Conservation (phyloP, 2,113 vertebrate species). For the zebrafish (Danio rerio) region GRCz12tu NC_133196.1:23668501-23669000, state of each 20-base stretch:
- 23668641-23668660: too few relatives aligned
- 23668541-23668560: too few relatives aligned
- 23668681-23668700: neutral
- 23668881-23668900: constrained; percentile 92
- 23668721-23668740: constrained; percentile 82
- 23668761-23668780: constrained; percentile 91
- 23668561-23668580: too few relatives aligned
- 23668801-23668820: constrained; percentile 97
- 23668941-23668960: neutral
- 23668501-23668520: too few relatives aligned
- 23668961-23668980: neutral
- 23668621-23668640: too few relatives aligned
- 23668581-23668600: too few relatives aligned
- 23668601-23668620: too few relatives aligned
- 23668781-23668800: constrained; percentile 94
- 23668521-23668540: too few relatives aligned
- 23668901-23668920: constrained; percentile 92
- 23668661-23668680: neutral
- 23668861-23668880: constrained; percentile 82
- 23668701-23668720: neutral
- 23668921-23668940: constrained; percentile 81
- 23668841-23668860: constrained; percentile 81
- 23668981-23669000: neutral
- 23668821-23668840: constrained; percentile 82
- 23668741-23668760: constrained; percentile 89